phyloP scores from a whole-genome alignment of 2,888 invertebrate genomes.

The Drosophila atripex region DNA sequence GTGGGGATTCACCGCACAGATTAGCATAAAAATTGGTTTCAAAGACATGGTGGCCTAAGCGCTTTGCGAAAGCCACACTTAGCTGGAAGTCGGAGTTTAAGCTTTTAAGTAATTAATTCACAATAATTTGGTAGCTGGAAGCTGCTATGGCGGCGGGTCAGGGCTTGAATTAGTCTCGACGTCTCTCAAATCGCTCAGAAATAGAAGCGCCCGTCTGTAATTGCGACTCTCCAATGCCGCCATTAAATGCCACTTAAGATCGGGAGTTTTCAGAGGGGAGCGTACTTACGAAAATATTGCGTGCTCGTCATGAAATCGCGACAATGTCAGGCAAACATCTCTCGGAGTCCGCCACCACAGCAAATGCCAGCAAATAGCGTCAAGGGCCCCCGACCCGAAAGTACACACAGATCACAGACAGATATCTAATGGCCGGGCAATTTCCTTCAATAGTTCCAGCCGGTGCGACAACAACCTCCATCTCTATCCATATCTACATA shows the following conservation, averaged over 20 bases:
- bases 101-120: slow-evolving; percentile 29
- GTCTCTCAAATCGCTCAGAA: slow-evolving; percentile 12
- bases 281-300: slow-evolving; percentile 62
- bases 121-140: slow-evolving; percentile 26
- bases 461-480: slow-evolving; percentile 37
- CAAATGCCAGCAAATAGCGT: slow-evolving; percentile 39
- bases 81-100: slow-evolving; percentile 34
- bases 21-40: slow-evolving; percentile 66
- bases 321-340: slow-evolving; percentile 49
- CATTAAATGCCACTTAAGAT: slow-evolving; percentile 71
- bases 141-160: slow-evolving; percentile 31
- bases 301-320: slow-evolving; percentile 57
- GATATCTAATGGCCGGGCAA: slow-evolving; percentile 51
- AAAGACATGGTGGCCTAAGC: slow-evolving; percentile 27
- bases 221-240: slow-evolving; percentile 37
- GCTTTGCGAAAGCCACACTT: slow-evolving; percentile 44
- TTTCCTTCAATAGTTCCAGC: slow-evolving; percentile 50
- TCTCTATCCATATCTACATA: not conserved
- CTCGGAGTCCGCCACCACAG: not conserved
- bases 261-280: slow-evolving; percentile 18
- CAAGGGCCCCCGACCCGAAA: slow-evolving; percentile 30
- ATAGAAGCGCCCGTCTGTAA: slow-evolving; percentile 40
- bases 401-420: slow-evolving; percentile 27
- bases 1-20: slow-evolving; percentile 55
- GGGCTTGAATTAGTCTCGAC: slow-evolving; percentile 3